phyloP scores from a whole-genome alignment of 2,113 vertebrate species.

The Morone saxatilis region DNA sequence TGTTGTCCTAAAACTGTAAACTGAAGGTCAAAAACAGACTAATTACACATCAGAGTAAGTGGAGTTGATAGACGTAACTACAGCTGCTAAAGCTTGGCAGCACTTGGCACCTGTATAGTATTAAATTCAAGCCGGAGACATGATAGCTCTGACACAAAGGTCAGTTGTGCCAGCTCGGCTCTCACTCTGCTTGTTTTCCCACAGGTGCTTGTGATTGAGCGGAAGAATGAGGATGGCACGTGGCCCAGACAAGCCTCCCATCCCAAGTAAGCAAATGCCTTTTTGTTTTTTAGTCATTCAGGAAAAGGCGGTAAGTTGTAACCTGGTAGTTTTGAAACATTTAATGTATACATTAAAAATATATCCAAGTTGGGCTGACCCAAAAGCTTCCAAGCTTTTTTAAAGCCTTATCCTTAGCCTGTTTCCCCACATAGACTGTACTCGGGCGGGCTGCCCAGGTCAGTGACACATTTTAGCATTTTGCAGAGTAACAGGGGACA shows the following conservation, averaged over 20 bases:
- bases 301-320: background rate
- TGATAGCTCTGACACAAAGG: constrained; percentile 24
- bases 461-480: too few relatives aligned
- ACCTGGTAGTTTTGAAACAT: background rate
- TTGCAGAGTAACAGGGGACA: too few relatives aligned
- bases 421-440: too few relatives aligned
- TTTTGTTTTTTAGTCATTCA: background rate
- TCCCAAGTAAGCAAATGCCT: constrained; percentile 87
- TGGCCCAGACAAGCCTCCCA: constrained; percentile 93
- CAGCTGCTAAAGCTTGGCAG: background rate
- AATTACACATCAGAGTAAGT: background rate
- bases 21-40: background rate
- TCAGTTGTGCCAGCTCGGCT: constrained; percentile 7
- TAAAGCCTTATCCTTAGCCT: too few relatives aligned
- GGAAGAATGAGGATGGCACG: constrained; percentile 94
- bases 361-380: too few relatives aligned
- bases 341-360: too few relatives aligned
- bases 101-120: background rate
- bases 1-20: background rate
- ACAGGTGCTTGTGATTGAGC: constrained; percentile 96
- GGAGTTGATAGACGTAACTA: background rate
- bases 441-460: too few relatives aligned
- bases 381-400: too few relatives aligned
- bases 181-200: constrained; percentile 57
- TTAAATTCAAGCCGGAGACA: constrained; percentile 26